A percentile compares a stretch with the other conserved stretches of the same genome.
phyloP scores from a whole-genome alignment of 2,888 invertebrate genomes.

The Acrocyrtus sp. region DNA sequence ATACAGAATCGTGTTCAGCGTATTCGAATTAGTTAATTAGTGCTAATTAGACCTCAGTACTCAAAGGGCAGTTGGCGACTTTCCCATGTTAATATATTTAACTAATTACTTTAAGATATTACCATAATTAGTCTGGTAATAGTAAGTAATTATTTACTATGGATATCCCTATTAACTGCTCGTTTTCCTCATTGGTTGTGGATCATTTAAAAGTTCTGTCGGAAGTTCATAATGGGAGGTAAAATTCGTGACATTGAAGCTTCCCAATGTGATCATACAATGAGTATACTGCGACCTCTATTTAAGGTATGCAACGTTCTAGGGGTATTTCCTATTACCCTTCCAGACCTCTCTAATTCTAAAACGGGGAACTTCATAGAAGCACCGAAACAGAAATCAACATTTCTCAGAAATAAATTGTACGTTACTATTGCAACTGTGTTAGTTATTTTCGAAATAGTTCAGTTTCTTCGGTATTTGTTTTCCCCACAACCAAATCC shows the following conservation, averaged over 20 bases:
- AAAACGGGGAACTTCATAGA: not conserved
- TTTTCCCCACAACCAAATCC: not conserved
- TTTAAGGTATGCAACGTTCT: not conserved
- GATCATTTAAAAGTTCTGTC: too few relatives aligned
- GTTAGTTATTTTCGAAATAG: not conserved
- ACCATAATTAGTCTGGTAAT: too few relatives aligned
- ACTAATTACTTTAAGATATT: too few relatives aligned
- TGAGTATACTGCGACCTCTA: not conserved
- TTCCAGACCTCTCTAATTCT: not conserved
- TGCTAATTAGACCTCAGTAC: too few relatives aligned
- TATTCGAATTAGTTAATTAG: too few relatives aligned
- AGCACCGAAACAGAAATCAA: not conserved
- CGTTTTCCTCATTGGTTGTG: too few relatives aligned
- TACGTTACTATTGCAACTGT: not conserved
- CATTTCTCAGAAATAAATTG: not conserved
- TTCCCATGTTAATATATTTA: too few relatives aligned
- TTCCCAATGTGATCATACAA: not conserved
- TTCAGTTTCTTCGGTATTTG: slow-evolving; percentile 1
- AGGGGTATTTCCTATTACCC: not conserved
- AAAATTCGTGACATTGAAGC: not conserved
- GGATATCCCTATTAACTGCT: too few relatives aligned
- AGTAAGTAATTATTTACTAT: too few relatives aligned
- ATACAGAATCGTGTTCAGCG: too few relatives aligned
- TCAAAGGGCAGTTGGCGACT: too few relatives aligned
- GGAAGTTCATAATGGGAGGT: too few relatives aligned